Conservation (phyloP, 2,113 vertebrate genomes). For the Athene noctua region DNA sequence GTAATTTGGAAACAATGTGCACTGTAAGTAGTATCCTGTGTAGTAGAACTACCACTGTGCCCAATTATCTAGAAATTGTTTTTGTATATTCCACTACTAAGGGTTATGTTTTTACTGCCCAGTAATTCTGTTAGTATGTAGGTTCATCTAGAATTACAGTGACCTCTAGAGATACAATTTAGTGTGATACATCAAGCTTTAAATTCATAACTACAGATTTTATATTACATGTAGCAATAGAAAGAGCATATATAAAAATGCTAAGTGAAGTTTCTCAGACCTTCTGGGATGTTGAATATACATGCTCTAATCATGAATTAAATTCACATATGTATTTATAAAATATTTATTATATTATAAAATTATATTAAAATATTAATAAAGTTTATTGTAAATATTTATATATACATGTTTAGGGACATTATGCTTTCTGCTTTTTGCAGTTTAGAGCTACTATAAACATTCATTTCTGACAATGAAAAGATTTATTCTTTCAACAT, state of each 20-base stretch:
- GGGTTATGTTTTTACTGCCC: background rate
- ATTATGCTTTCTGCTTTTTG: background rate
- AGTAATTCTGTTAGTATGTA: background rate
- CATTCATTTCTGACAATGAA: background rate
- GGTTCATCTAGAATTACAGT: slow-evolving; percentile 29
- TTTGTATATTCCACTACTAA: background rate
- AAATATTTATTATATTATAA: no score
- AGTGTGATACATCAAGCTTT: background rate
- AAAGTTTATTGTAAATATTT: no score
- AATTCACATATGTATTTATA: background rate
- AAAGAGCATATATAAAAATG: background rate
- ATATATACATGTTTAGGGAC: background rate
- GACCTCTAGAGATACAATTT: slow-evolving; percentile 33
- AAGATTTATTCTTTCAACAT: background rate
- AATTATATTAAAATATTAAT: no score
- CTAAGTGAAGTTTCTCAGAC: background rate
- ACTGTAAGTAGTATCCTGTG: background rate
- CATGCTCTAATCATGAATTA: background rate
- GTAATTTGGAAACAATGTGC: background rate
- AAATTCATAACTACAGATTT: background rate
- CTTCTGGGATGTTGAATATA: background rate
- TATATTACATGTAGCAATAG: background rate
- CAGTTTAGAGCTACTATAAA: background rate
- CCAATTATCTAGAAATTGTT: slow-evolving; percentile 36
- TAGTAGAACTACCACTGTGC: background rate